Conservation (phyloP, 2,888 invertebrate genomes). For the Melipona beecheii region DNA sequence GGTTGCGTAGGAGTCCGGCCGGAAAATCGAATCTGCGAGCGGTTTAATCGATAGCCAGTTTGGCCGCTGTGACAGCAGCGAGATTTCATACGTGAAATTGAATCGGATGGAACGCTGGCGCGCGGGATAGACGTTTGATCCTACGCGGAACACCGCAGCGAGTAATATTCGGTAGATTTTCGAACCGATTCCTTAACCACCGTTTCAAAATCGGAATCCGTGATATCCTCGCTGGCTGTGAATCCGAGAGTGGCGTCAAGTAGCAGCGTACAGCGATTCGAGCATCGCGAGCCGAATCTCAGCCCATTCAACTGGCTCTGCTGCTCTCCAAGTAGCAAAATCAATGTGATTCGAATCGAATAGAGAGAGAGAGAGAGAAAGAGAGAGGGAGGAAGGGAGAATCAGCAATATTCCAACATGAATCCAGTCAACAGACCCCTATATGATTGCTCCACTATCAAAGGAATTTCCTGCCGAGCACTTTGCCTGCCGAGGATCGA, state of each 20-base stretch:
- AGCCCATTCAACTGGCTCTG: conserved; percentile 23
- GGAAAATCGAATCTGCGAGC: conserved; percentile 22
- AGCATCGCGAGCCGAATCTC: neutral
- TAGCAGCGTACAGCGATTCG: neutral
- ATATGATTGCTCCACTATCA: conserved; percentile 13
- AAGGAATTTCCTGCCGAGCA: conserved; percentile 3
- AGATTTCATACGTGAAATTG: conserved; percentile 37
- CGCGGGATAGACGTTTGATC: conserved; percentile 11
- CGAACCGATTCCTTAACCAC: conserved; percentile 16
- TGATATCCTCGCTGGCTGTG: conserved; percentile 17
- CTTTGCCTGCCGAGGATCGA: neutral
- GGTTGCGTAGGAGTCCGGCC: neutral
- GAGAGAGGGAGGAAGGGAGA: neutral
- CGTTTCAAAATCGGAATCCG: conserved; percentile 26
- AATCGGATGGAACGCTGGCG: neutral
- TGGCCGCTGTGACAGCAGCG: conserved; percentile 1
- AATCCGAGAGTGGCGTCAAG: conserved; percentile 22
- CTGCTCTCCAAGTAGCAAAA: conserved; percentile 14
- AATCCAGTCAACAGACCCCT: conserved; percentile 1
- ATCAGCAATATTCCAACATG: neutral
- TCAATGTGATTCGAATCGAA: conserved; percentile 37
- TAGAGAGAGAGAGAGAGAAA: too few species aligned
- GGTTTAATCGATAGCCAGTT: conserved; percentile 36
- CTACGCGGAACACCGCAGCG: neutral
- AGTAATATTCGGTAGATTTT: conserved; percentile 36